Evolutionary conservation across 2,113 vertebrate species (phyloP).

Genomic region (Phalacrocorax carbo): DNA sequence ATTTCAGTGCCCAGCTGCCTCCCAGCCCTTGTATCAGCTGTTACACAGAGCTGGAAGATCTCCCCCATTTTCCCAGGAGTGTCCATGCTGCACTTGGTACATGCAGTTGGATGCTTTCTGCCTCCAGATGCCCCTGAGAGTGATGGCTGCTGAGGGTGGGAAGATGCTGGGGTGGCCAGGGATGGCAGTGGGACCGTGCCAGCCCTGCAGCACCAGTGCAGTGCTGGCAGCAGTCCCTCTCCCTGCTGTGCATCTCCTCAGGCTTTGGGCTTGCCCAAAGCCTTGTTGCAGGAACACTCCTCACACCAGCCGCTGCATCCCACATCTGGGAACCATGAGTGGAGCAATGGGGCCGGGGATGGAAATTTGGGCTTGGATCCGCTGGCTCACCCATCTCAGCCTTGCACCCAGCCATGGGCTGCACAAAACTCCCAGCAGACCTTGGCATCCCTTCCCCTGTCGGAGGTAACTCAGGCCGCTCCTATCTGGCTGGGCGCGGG

Average conservation of each 20-base stretch:
- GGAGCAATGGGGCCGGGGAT: not conserved
- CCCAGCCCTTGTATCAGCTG: accelerated
- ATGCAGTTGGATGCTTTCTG: accelerated
- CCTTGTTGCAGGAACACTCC: not conserved
- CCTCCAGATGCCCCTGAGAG: accelerated
- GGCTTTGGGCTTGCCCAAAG: not conserved
- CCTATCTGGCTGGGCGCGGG: not conserved
- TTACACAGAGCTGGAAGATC: not conserved
- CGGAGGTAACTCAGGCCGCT: accelerated
- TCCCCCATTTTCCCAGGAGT: not conserved
- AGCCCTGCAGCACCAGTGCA: accelerated
- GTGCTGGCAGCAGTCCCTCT: not conserved
- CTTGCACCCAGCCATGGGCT: not conserved
- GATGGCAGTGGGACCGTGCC: not conserved
- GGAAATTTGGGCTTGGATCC: not conserved
- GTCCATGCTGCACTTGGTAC: not conserved
- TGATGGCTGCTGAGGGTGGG: accelerated
- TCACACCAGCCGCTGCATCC: not conserved
- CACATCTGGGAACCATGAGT: not conserved
- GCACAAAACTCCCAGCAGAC: not conserved
- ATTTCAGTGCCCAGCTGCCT: not conserved
- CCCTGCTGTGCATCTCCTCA: not conserved
- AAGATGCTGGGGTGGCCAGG: not conserved
- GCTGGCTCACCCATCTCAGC: not conserved
- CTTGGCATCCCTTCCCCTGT: not conserved